Evolutionary conservation across 2,797 vertebrate species (phyloP).

Genomic region (Numenius phaeopus): DNA sequence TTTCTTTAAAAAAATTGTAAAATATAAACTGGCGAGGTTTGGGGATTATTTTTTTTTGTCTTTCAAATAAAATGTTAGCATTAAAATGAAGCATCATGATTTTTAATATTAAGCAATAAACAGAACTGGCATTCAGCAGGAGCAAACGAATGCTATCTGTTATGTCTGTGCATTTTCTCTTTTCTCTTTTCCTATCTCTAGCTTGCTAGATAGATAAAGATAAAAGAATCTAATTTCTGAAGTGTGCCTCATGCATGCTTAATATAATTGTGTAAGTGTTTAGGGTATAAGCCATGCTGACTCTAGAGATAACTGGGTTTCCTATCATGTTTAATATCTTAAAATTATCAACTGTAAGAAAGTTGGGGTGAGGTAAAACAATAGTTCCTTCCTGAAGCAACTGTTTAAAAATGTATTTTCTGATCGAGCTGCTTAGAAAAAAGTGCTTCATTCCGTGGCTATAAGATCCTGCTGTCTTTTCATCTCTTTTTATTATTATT

Average conservation of each 20-base stretch:
- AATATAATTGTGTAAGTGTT: background rate
- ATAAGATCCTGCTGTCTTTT: background rate
- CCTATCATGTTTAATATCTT: slow-evolving; percentile 37
- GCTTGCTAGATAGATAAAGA: slow-evolving; percentile 62
- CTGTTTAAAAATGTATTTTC: slow-evolving; percentile 33
- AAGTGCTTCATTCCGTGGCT: background rate
- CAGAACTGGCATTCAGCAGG: slow-evolving; percentile 25
- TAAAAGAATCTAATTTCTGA: slow-evolving; percentile 52
- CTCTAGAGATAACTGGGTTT: slow-evolving; percentile 28
- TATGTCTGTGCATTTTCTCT: slow-evolving; percentile 31
- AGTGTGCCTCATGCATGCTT: slow-evolving; percentile 30
- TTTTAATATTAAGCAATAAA: slow-evolving; percentile 65
- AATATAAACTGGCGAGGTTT: slow-evolving; percentile 60
- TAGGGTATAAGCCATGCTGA: slow-evolving; percentile 24
- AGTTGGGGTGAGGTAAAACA: slow-evolving; percentile 46
- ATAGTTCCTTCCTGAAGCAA: slow-evolving; percentile 29
- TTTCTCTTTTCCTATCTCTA: slow-evolving; percentile 2
- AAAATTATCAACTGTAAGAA: slow-evolving; percentile 25
- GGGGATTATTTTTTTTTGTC: slow-evolving; percentile 62
- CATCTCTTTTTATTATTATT: slow-evolving; percentile 33
- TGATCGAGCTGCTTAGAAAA: background rate
- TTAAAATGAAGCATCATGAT: slow-evolving; percentile 59
- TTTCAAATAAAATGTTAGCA: slow-evolving; percentile 81
- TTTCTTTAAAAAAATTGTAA: slow-evolving; percentile 65
- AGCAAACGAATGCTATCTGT: slow-evolving; percentile 44